These are phyloP conservation scores for Neomorphus geoffroyi DNA, from an alignment of 2,797 vertebrate genomes.

Conservation along the genomic window DNA sequence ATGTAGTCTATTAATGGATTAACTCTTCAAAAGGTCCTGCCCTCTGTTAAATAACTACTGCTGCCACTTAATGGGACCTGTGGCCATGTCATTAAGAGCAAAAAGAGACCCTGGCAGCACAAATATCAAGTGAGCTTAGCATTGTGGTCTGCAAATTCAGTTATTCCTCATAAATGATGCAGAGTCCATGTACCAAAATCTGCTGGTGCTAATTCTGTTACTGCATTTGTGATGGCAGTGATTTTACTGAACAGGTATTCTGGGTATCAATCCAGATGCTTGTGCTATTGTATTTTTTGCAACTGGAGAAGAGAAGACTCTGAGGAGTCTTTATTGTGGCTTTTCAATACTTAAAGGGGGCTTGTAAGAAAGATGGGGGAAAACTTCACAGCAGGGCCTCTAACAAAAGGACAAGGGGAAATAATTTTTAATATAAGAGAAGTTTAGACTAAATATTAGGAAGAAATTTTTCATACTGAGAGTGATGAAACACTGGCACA, in stretches of 20 bases:
- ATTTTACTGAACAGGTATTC: neutral
- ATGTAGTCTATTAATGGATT: neutral
- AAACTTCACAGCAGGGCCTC: too few species aligned
- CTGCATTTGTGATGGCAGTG: neutral
- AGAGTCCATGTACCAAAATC: neutral
- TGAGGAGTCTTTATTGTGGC: too few species aligned
- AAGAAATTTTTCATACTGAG: too few species aligned
- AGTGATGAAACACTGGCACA: too few species aligned
- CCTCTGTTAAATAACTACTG: neutral
- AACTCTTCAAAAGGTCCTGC: slow-evolving; percentile 8
- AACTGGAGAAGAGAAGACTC: too few species aligned
- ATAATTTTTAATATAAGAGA: too few species aligned
- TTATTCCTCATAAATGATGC: neutral
- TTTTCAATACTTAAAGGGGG: too few species aligned
- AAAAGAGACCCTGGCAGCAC: neutral
- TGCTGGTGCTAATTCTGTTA: neutral
- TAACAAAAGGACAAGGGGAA: too few species aligned
- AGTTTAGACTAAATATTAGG: too few species aligned
- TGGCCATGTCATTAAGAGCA: neutral
- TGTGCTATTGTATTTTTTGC: neutral
- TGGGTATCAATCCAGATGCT: neutral
- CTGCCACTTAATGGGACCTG: neutral
- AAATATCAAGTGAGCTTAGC: neutral
- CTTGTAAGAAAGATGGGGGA: too few species aligned
- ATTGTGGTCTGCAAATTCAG: neutral